Percentiles rank a stretch among this genome's conserved stretches.
phyloP scores from a whole-genome alignment of 1,140 invertebrate genomes.

The Physella acuta region DNA sequence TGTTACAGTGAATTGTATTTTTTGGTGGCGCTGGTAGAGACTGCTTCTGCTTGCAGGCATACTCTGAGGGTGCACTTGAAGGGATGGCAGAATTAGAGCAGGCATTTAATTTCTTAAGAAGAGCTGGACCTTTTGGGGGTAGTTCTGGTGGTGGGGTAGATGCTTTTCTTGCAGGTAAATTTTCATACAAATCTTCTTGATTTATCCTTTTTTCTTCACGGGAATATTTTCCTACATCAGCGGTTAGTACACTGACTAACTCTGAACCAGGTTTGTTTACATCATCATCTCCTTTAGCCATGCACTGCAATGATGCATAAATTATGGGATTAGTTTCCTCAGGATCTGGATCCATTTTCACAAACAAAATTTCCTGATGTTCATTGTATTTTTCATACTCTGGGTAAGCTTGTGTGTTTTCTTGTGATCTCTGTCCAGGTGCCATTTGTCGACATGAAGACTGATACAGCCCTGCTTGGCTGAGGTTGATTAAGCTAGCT shows the following conservation, averaged over 20 bases:
- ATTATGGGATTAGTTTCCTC: not conserved
- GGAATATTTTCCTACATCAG: not conserved
- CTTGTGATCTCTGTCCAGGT: not conserved
- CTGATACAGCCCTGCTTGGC: too few relatives aligned
- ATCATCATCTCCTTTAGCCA: not conserved
- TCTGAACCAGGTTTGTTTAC: not conserved
- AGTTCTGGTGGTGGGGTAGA: conserved; percentile 44
- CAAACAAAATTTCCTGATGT: conserved; percentile 22
- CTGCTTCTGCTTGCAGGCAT: too few relatives aligned
- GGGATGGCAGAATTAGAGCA: too few relatives aligned
- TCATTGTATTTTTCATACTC: not conserved
- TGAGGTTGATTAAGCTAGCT: not conserved
- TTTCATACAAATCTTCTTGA: conserved; percentile 42
- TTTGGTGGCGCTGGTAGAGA: too few relatives aligned
- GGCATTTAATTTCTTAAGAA: conserved; percentile 33
- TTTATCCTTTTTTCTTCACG: not conserved
- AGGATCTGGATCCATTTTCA: conserved; percentile 1
- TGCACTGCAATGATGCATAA: not conserved
- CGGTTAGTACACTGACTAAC: conserved; percentile 5
- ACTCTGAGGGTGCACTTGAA: too few relatives aligned
- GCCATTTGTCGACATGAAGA: too few relatives aligned
- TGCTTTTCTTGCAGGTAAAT: conserved; percentile 34
- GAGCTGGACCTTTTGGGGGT: conserved; percentile 50
- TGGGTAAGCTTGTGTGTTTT: not conserved
- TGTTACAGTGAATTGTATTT: too few relatives aligned